Base-by-base conservation (phyloP, 2,797 vertebrate species). In the Acipenser oxyrinchus region DNA sequence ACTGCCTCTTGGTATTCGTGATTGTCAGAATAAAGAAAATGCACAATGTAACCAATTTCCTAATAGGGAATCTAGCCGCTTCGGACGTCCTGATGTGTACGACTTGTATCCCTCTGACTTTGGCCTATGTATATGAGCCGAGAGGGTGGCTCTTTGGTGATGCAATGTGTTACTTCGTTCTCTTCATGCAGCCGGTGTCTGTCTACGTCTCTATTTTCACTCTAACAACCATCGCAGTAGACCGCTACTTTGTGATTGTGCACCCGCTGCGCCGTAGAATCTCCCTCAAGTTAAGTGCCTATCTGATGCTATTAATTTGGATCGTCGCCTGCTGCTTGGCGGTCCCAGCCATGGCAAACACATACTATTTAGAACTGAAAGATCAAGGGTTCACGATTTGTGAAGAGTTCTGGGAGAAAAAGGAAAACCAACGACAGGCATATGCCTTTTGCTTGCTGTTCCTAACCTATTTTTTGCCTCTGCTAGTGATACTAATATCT, bases 161-260 rank as follows among this genome's bases (percentile, higher is more conserved):
- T 6, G 65, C 70, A 18, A 66, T 77, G 71, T 84, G 79, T 62
- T 76, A 78, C 57, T 67, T 82, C 65, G 75, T 83, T 12, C 82
- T 81, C 68, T 75, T 75, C 62, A 69, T 84, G 76, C 75, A 81
- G 68, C 77, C 77, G 0, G 77, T 80, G 62, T 82, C 76, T 0
- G 78, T 81, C 7, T 84, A 78, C 11, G 79, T 81, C 62, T 84
- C 79, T 1, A 73, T 84, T 66, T 84, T 82, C 70, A 83, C 79
- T 10, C 78, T 83, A 71, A 74, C 77, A 68, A 79, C 79, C 51
- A 82, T 81, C 51, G 76, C 79, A 0, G 73, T 81, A 63, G 77
- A 84, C 12, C 83, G 84, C 52, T 88, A 86, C 1, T 82, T 80
- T 1, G 79, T 81, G 73, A 86, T 79, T 66, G 80, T 86, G 65